These are phyloP conservation scores for Acanthosepion lycidas DNA, from an alignment of 2,888 invertebrate genomes.

Conservation along the genomic window DNA sequence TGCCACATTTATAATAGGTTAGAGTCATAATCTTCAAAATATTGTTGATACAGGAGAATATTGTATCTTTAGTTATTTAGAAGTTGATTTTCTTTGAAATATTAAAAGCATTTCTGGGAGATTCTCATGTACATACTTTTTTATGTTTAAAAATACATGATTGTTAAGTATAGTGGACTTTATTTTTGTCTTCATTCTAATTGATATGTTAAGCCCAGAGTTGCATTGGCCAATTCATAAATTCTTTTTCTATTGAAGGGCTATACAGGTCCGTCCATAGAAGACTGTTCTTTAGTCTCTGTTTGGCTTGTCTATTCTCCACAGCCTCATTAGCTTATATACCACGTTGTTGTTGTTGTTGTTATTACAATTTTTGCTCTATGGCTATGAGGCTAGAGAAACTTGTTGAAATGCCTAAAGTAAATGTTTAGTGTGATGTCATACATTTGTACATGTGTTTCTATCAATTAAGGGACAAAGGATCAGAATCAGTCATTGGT, in stretches of 20 bases:
- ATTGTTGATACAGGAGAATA: not conserved
- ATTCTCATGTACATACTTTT: not conserved
- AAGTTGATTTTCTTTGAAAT: not conserved
- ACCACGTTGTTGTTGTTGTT: not conserved
- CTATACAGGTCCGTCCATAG: not conserved
- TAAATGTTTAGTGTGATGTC: not conserved
- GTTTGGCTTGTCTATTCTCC: not conserved
- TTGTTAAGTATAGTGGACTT: not conserved
- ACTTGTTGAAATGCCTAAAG: not conserved
- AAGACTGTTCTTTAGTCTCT: conserved; percentile 13
- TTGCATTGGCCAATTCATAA: not conserved
- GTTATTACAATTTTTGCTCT: not conserved
- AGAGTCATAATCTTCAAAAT: not conserved
- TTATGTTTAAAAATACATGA: not conserved
- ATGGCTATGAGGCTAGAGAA: not conserved
- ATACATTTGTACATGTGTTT: not conserved
- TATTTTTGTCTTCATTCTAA: not conserved
- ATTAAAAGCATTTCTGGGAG: not conserved
- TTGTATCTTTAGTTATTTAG: too few species aligned
- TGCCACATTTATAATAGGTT: not conserved
- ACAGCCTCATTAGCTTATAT: not conserved
- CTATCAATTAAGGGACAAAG: not conserved
- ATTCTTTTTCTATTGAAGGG: not conserved
- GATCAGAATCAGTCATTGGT: not conserved
- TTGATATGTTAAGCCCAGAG: conserved; percentile 17